Evolutionary conservation across 2,888 invertebrate species (phyloP).

Genomic region (Melieria omissa): DNA sequence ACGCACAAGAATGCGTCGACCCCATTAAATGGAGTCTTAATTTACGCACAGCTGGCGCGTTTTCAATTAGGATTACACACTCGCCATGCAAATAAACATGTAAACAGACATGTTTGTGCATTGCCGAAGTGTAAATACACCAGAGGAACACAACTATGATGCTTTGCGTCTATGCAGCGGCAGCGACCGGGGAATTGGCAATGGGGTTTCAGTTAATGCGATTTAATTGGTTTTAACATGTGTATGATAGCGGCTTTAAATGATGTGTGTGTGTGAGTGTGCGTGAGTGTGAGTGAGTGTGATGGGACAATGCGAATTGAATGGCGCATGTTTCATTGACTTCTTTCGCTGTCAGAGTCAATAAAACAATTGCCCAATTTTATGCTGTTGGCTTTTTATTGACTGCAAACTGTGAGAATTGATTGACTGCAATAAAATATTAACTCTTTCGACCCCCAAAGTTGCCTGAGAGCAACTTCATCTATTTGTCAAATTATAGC

Average conservation of each 20-base stretch:
- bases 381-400: too few species aligned
- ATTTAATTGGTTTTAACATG: conserved; percentile 26
- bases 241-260: conserved; percentile 6
- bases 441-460: too few species aligned
- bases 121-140: not conserved
- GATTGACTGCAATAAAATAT: too few species aligned
- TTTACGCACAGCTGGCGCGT: conserved; percentile 39
- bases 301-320: not conserved
- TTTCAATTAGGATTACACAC: conserved; percentile 36
- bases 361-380: too few species aligned
- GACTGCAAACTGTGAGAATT: too few species aligned
- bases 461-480: too few species aligned
- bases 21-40: conserved; percentile 38
- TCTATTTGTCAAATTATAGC: too few species aligned
- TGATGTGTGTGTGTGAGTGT: not conserved
- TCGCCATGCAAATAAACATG: not conserved
- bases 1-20: too few species aligned
- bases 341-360: too few species aligned
- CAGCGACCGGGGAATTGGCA: too few species aligned
- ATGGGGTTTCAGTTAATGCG: conserved; percentile 29
- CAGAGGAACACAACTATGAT: not conserved
- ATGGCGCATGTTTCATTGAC: too few species aligned
- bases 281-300: not conserved
- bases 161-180: too few species aligned
- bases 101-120: not conserved